These are phyloP conservation scores for Orientallactaga bullata DNA, from an alignment of 2,113 vertebrate genomes.

Conservation along the genomic window DNA sequence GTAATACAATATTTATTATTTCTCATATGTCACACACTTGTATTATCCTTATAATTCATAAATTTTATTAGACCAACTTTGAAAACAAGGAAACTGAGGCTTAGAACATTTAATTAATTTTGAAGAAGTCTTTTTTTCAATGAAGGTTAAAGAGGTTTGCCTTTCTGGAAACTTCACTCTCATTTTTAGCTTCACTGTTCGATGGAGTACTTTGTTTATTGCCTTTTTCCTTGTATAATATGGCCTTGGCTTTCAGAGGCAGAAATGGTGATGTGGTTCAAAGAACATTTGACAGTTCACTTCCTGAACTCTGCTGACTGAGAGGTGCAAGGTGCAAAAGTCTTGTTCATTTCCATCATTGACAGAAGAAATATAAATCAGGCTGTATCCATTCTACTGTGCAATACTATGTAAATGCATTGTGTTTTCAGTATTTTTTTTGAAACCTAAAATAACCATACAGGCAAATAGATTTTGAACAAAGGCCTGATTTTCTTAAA, in stretches of 20 bases:
- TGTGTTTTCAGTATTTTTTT: not conserved
- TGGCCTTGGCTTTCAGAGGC: not conserved
- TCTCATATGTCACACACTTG: not conserved
- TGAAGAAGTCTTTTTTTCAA: not conserved
- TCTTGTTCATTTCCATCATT: not conserved
- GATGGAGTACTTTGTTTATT: not conserved
- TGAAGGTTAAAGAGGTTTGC: not conserved
- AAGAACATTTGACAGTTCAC: not conserved
- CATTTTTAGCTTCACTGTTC: not conserved
- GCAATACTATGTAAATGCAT: not conserved
- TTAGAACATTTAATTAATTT: slow-evolving; percentile 13
- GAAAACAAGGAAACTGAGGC: not conserved
- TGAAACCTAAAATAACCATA: not conserved
- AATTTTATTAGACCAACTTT: not conserved
- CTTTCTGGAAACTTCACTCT: not conserved
- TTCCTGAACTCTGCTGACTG: not conserved
- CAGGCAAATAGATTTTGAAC: not conserved
- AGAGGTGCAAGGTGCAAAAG: not conserved
- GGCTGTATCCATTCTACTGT: not conserved
- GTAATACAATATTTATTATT: not conserved
- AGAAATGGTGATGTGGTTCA: not conserved
- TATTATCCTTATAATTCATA: not conserved
- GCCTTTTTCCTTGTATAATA: not conserved
- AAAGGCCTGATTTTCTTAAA: not conserved
- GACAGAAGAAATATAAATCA: not conserved